Evolutionary conservation across 92 coral and sea anemone genomes (phyloP), one percentile per base, ranked within the genome.

Genomic region (Paragorgia papillata): DNA sequence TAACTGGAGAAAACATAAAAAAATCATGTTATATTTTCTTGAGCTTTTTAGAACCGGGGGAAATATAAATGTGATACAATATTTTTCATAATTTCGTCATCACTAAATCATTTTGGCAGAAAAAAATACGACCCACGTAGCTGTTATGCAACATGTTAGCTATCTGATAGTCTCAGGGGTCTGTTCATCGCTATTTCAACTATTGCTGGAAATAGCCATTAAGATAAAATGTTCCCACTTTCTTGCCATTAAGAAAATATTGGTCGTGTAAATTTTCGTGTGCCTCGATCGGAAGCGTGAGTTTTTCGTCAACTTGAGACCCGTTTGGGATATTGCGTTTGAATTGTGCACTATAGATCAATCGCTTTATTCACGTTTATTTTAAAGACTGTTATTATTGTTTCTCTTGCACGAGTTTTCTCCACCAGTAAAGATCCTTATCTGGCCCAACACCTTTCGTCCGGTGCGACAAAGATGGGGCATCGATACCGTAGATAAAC

Each of bases 191-290:
- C 62, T 56, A 22, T 56, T 29, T 22, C 22, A 56, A 56, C 62
- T 31, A 22, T 6, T 7, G 53, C 62, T 56, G 62, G 22, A 56
- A 56, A 56, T 56, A 56, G 33, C 62, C 17, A 56, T 56, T 56
- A 56, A 46, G n/a, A 15, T 15, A 46, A 37, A 56, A 56, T 68
- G 75, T 68, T 58, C 41, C 14, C 34, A 44, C 59, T 44, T 30
- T 68, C 59, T 32, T 1, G 30, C 39, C 40, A 68, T 46, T 44
- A 68, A 68, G 46, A 20, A 28, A 49, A 68, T 68, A 68, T 68
- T 68, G 75, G 58, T 68, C 75, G 31, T 3, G 62, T 56, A 22
- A 28, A 22, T 56, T 22, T 17, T 56, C n/a, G n/a, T n/a, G n/a
- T n/a, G n/a, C n/a, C n/a, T n/a, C n/a, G 12, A 28, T 6, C 3